These are phyloP conservation scores for Monochamus saltuarius DNA, from an alignment of 1,140 invertebrate genomes.

Conservation along the genomic window DNA sequence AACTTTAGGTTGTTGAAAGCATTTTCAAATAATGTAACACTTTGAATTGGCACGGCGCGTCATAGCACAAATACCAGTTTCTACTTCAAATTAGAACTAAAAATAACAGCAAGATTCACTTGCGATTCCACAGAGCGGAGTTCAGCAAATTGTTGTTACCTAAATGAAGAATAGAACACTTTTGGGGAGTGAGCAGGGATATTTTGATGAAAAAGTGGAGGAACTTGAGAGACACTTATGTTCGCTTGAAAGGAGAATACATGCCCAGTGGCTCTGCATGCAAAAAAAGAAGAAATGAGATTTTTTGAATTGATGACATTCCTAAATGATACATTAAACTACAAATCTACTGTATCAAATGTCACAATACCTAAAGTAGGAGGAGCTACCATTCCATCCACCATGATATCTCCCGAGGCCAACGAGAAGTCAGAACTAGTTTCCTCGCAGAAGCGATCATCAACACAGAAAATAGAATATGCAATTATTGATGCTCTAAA, in stretches of 20 bases:
- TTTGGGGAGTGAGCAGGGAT: too few relatives aligned
- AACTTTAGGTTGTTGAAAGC: too few relatives aligned
- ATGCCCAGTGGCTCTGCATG: background rate
- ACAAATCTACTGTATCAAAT: constrained; percentile 5
- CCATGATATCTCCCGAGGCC: too few relatives aligned
- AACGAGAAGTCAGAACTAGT: too few relatives aligned
- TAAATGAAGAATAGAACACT: too few relatives aligned
- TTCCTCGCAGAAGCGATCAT: background rate
- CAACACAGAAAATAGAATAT: background rate
- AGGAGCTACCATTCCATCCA: background rate
- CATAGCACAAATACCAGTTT: too few relatives aligned
- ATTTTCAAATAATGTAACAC: too few relatives aligned
- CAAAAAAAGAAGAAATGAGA: constrained; percentile 14
- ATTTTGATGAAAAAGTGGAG: constrained; percentile 12
- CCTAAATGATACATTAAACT: constrained; percentile 8
- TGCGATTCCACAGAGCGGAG: too few relatives aligned
- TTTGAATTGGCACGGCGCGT: too few relatives aligned
- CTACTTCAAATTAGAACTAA: too few relatives aligned
- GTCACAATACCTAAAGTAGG: background rate
- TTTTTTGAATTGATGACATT: constrained; percentile 12
- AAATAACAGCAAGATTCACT: too few relatives aligned
- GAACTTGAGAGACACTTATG: constrained; percentile 16
- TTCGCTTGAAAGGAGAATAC: constrained; percentile 6
- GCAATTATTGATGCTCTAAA: constrained; percentile 1
- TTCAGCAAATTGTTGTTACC: too few relatives aligned